Conservation (phyloP, 2,113 vertebrate species). For the Microcebus murinus region DNA sequence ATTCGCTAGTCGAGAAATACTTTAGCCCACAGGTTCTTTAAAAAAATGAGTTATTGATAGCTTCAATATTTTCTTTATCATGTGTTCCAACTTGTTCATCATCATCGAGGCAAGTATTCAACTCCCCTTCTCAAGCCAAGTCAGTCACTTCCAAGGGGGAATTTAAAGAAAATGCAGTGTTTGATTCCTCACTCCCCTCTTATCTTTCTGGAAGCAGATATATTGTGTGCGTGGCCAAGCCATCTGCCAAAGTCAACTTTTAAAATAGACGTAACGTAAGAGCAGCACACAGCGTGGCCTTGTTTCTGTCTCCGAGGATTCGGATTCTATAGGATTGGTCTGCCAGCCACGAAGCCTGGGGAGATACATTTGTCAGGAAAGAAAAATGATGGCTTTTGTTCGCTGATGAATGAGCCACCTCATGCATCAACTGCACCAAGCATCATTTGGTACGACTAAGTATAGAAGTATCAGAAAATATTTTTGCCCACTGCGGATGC, state of each 20-base stretch:
- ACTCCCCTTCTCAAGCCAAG: slow-evolving; percentile 36
- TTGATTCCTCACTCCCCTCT: slow-evolving; percentile 18
- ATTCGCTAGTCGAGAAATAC: slow-evolving; percentile 46
- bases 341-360: slow-evolving; percentile 11
- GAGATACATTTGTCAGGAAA: not conserved
- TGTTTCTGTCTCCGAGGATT: not conserved
- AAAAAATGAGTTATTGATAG: slow-evolving; percentile 56
- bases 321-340: not conserved
- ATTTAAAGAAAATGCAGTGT: slow-evolving; percentile 65
- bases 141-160: slow-evolving; percentile 67
- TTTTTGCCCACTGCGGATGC: not conserved
- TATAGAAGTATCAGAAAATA: not conserved
- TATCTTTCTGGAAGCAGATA: slow-evolving; percentile 71
- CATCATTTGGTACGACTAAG: not conserved
- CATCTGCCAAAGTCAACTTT: slow-evolving; percentile 77
- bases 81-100: slow-evolving; percentile 59
- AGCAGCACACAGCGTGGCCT: slow-evolving; percentile 24
- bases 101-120: slow-evolving; percentile 27
- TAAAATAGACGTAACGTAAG: slow-evolving; percentile 74
- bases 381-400: slow-evolving; percentile 49
- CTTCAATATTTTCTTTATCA: slow-evolving; percentile 57
- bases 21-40: slow-evolving; percentile 37
- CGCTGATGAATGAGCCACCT: not conserved
- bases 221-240: slow-evolving; percentile 60
- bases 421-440: slow-evolving; percentile 14